Conservation (phyloP, 1,140 invertebrate genomes). For the Maniola jurtina region DNA sequence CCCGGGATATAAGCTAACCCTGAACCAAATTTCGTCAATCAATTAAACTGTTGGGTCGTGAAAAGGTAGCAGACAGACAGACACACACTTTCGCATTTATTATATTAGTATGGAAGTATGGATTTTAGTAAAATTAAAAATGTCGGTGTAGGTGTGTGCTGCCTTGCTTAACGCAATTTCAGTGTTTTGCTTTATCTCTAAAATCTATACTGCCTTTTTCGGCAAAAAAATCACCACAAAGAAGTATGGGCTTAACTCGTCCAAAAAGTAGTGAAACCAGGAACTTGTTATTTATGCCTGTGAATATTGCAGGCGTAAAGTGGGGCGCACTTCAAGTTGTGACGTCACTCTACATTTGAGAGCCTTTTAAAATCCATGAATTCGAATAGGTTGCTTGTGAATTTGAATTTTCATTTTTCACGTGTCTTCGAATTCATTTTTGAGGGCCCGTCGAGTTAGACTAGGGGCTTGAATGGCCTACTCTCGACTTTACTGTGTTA, state of each 20-base stretch:
- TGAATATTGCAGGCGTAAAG: slow-evolving; percentile 29
- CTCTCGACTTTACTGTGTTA: not conserved
- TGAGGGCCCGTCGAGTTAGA: not conserved
- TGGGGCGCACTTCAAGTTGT: slow-evolving; percentile 33
- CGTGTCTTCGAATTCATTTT: not conserved
- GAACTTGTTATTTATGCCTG: slow-evolving; percentile 22
- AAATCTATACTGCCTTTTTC: not conserved
- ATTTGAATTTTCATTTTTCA: not conserved
- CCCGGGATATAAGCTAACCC: too few relatives aligned
- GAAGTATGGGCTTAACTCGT: not conserved
- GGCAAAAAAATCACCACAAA: not conserved
- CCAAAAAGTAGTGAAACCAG: slow-evolving; percentile 10
- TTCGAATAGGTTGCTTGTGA: slow-evolving; percentile 7
- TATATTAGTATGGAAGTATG: too few relatives aligned
- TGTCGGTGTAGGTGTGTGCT: too few relatives aligned
- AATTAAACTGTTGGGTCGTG: too few relatives aligned
- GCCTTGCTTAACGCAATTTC: too few relatives aligned
- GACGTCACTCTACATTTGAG: slow-evolving; percentile 51
- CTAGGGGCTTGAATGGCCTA: not conserved
- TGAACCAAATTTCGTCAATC: too few relatives aligned
- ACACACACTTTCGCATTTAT: too few relatives aligned
- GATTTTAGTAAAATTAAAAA: too few relatives aligned
- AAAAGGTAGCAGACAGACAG: too few relatives aligned
- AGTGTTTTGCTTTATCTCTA: too few relatives aligned
- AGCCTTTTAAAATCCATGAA: slow-evolving; percentile 17